Evolutionary conservation across 2,113 vertebrate genomes (phyloP).

Genomic region (Pantherophis guttatus): DNA sequence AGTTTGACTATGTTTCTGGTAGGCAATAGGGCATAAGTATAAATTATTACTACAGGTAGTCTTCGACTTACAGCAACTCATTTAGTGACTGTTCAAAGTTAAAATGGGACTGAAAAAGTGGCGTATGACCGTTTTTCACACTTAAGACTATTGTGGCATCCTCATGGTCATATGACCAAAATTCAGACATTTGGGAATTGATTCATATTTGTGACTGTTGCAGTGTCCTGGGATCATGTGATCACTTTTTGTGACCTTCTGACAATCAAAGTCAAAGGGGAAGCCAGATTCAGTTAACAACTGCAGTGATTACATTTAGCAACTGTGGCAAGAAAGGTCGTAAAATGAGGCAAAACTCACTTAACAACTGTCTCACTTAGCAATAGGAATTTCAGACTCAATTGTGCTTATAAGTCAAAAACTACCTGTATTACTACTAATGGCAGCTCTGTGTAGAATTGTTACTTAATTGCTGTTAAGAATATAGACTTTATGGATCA

Average conservation of each 20-base stretch:
- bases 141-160: background rate
- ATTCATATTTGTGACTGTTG: background rate
- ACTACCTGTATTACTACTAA: background rate
- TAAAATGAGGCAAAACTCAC: background rate
- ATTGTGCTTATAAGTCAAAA: background rate
- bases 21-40: background rate
- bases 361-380: background rate
- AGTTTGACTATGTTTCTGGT: background rate
- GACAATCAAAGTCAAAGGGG: background rate
- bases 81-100: background rate
- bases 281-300: background rate
- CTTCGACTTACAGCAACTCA: background rate
- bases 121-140: background rate
- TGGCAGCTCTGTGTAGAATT: background rate
- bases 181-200: background rate
- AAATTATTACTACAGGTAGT: background rate
- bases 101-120: background rate
- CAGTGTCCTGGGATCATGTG: too few relatives aligned
- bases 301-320: background rate
- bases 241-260: background rate
- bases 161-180: background rate
- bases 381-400: background rate
- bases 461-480: background rate
- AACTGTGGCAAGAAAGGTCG: background rate
- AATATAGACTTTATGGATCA: background rate